Conservation (phyloP, 2,888 invertebrate genomes). For the Operophtera brumata region DNA sequence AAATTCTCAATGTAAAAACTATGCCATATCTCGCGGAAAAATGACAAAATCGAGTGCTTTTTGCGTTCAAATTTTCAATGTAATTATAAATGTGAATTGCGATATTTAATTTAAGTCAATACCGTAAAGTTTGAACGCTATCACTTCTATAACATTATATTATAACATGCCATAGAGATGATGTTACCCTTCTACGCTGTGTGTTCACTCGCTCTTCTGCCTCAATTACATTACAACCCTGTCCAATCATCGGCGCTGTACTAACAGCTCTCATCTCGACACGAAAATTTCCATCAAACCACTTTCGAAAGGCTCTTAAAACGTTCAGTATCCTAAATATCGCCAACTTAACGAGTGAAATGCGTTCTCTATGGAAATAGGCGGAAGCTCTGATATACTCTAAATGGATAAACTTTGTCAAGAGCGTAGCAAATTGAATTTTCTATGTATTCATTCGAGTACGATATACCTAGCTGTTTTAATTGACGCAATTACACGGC, state of each 20-base stretch:
- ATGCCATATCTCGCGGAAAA: too few species aligned
- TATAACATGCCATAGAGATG: too few species aligned
- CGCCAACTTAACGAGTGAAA: slow-evolving; percentile 21
- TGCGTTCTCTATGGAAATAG: slow-evolving; percentile 17
- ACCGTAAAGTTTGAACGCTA: too few species aligned
- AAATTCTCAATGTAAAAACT: too few species aligned
- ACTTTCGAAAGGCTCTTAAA: slow-evolving; percentile 2
- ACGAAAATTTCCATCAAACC: slow-evolving; percentile 3
- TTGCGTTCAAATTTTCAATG: neutral
- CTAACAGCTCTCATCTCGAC: slow-evolving; percentile 13
- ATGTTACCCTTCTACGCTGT: neutral
- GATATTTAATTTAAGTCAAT: neutral
- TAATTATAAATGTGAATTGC: too few species aligned
- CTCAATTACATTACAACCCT: slow-evolving; percentile 5
- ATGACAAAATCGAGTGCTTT: neutral
- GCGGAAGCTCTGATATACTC: slow-evolving; percentile 11
- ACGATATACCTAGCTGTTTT: slow-evolving; percentile 43
- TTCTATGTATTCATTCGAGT: slow-evolving; percentile 33
- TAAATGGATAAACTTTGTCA: slow-evolving; percentile 47
- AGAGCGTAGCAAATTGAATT: slow-evolving; percentile 54
- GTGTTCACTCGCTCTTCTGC: slow-evolving; percentile 12
- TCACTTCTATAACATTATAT: too few species aligned
- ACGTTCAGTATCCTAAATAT: neutral
- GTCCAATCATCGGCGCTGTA: slow-evolving; percentile 18
- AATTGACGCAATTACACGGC: slow-evolving; percentile 36